phyloP scores from a whole-genome alignment of 2,888 invertebrate species.

The Parnassius smintheus region DNA sequence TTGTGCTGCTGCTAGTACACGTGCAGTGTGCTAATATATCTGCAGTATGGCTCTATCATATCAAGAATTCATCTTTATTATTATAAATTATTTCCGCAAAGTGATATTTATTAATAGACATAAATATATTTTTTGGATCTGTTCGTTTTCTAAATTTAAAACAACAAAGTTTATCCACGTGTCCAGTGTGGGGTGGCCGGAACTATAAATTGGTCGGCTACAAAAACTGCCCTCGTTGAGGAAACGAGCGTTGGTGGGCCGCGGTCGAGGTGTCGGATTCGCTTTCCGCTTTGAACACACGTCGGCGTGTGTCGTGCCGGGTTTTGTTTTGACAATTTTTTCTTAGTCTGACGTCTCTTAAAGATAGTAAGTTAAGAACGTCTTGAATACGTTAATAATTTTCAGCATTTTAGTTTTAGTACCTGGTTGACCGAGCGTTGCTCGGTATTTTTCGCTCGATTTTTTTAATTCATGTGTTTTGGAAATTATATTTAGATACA shows the following conservation, averaged over 20 bases:
- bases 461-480: no score
- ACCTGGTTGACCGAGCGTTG: no score
- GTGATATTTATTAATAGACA: no score
- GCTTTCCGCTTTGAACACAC: slow-evolving; percentile 55
- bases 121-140: not conserved
- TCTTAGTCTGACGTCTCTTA: not conserved
- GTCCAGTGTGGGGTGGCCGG: slow-evolving; percentile 60
- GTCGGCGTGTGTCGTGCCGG: slow-evolving; percentile 46
- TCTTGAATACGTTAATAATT: not conserved
- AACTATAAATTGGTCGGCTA: slow-evolving; percentile 66
- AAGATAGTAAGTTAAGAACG: slow-evolving; percentile 1
- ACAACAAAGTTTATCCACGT: slow-evolving; percentile 53
- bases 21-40: no score
- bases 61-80: no score
- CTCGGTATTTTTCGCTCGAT: no score
- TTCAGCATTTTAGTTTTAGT: not conserved
- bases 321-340: slow-evolving; percentile 29
- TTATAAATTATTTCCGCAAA: no score
- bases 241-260: slow-evolving; percentile 64
- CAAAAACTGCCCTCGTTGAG: slow-evolving; percentile 51
- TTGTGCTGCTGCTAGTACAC: no score
- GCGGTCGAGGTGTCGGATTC: slow-evolving; percentile 63
- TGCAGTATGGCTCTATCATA: no score
- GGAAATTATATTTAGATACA: no score
- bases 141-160: slow-evolving; percentile 23